Evolutionary conservation across 2,888 invertebrate genomes (phyloP).

Genomic region (Notodonta ziczac): DNA sequence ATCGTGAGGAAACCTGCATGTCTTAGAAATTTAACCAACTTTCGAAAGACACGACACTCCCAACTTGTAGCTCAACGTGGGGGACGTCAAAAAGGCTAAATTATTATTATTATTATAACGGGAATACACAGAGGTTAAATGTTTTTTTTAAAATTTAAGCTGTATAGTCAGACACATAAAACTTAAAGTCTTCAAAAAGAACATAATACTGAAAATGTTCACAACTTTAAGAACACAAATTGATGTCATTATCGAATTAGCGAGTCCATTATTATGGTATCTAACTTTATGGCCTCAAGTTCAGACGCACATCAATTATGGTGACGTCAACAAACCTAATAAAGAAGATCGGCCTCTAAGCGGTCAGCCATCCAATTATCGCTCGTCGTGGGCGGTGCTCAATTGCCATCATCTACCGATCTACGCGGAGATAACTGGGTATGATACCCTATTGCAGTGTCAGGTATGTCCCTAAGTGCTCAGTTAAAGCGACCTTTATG

Average conservation of each 20-base stretch:
- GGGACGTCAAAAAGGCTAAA: too few species aligned
- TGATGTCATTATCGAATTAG: slow-evolving; percentile 1
- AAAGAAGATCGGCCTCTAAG: slow-evolving; percentile 6
- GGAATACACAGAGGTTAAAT: too few species aligned
- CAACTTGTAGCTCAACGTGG: too few species aligned
- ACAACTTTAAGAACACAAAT: background rate
- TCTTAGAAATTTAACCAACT: too few species aligned
- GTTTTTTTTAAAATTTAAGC: too few species aligned
- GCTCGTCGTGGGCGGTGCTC: slow-evolving; percentile 33
- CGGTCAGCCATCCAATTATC: slow-evolving; percentile 35
- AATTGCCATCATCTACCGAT: slow-evolving; percentile 27
- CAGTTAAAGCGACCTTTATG: slow-evolving; percentile 23
- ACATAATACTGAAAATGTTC: background rate
- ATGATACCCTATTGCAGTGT: slow-evolving; percentile 26
- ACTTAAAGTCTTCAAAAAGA: too few species aligned
- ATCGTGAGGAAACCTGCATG: too few species aligned
- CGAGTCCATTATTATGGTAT: slow-evolving; percentile 1
- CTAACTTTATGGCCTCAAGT: slow-evolving; percentile 8
- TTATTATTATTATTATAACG: too few species aligned
- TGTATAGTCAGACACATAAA: too few species aligned
- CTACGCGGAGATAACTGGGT: slow-evolving; percentile 31
- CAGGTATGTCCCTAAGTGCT: slow-evolving; percentile 27
- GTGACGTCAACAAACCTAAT: slow-evolving; percentile 15
- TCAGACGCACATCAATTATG: slow-evolving; percentile 9
- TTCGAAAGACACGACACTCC: too few species aligned